These are phyloP conservation scores for Acomys russatus DNA, from an alignment of 2,797 vertebrate species.

Conservation along the genomic window DNA sequence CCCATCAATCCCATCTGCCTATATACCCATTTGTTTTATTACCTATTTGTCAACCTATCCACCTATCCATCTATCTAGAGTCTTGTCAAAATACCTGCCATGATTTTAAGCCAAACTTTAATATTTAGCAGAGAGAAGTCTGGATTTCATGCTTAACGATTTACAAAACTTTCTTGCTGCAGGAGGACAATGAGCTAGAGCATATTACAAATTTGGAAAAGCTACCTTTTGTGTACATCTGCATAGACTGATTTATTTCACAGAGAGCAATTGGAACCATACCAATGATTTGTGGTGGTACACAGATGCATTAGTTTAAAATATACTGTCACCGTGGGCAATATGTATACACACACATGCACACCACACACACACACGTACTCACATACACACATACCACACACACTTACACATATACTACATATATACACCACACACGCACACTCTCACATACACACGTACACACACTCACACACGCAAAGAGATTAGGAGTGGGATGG, in stretches of 20 bases:
- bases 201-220: background rate
- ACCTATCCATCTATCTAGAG: background rate
- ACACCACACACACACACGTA: background rate
- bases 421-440: too few relatives aligned
- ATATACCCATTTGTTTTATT: background rate
- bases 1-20: background rate
- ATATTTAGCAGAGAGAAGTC: background rate
- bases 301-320: background rate
- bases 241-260: background rate
- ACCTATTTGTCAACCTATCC: background rate
- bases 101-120: background rate
- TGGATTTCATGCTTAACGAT: background rate
- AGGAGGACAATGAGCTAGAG: background rate
- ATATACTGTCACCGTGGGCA: background rate
- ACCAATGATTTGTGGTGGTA: constrained; percentile 45
- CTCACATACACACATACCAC: too few relatives aligned
- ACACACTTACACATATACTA: too few relatives aligned
- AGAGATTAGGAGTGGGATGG: background rate
- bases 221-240: background rate
- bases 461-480: background rate
- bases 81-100: background rate
- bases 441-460: background rate
- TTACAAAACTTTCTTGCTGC: background rate
- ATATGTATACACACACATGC: background rate
- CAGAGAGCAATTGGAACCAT: background rate